These are phyloP conservation scores for Microctenopoma steveboyesi DNA, from an alignment of 2,797 vertebrate genomes.

Conservation along the genomic window DNA sequence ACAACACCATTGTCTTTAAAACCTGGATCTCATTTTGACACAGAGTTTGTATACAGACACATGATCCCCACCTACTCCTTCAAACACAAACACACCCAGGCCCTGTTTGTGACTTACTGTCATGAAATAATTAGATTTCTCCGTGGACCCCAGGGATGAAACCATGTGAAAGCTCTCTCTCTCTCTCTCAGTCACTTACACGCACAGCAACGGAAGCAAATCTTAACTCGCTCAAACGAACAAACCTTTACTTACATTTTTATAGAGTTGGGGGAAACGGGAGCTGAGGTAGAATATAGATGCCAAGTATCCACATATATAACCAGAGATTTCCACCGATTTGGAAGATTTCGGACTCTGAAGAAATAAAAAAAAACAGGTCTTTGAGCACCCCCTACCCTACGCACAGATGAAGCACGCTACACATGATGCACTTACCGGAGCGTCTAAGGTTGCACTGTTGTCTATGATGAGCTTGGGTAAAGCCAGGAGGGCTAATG, in stretches of 20 bases:
- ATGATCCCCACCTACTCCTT: slow-evolving; percentile 11
- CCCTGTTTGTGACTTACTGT: slow-evolving; percentile 12
- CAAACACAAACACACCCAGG: slow-evolving; percentile 1
- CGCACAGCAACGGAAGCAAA: not conserved
- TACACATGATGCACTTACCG: slow-evolving; percentile 46
- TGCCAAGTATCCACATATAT: slow-evolving; percentile 81
- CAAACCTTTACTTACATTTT: slow-evolving; percentile 77
- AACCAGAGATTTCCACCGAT: slow-evolving; percentile 79
- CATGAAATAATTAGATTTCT: slow-evolving; percentile 7
- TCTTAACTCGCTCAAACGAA: not conserved
- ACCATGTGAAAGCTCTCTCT: not conserved
- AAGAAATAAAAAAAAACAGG: not conserved
- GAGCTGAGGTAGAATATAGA: slow-evolving; percentile 83
- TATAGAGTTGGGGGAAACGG: slow-evolving; percentile 81
- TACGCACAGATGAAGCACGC: not conserved
- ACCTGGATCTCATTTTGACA: slow-evolving; percentile 56
- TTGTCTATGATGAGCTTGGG: slow-evolving; percentile 72
- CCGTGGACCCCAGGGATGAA: not conserved
- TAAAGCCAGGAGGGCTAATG: slow-evolving; percentile 62
- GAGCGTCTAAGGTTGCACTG: slow-evolving; percentile 40
- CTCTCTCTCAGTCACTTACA: not conserved
- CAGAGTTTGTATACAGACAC: slow-evolving; percentile 20
- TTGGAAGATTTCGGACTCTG: slow-evolving; percentile 67
- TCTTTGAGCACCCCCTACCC: not conserved
- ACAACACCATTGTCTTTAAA: slow-evolving; percentile 58